Conservation (phyloP, 2,113 vertebrate genomes). For the Corythornis vintsioides region DNA sequence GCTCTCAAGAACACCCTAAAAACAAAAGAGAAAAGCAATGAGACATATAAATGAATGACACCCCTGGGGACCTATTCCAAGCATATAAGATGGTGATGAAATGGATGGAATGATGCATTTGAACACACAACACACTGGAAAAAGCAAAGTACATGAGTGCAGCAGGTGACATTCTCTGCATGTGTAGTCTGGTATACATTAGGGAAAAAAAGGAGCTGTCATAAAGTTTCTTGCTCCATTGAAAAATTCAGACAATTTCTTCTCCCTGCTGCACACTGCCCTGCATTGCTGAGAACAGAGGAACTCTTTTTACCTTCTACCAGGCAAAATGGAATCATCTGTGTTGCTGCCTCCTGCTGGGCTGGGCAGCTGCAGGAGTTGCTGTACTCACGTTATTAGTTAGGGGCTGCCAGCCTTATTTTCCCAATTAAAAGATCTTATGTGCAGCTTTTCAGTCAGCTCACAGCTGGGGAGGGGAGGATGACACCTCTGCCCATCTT, state of each 20-base stretch:
- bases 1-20: constrained; percentile 92
- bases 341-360: background rate
- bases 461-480: background rate
- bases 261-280: background rate
- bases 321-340: background rate
- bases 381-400: background rate
- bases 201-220: background rate
- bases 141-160: background rate
- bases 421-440: background rate
- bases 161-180: background rate
- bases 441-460: background rate
- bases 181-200: background rate
- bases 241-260: background rate
- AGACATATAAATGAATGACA: background rate
- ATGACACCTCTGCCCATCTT: background rate
- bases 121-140: background rate
- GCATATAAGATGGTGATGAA: rapidly evolving
- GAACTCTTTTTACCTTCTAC: background rate
- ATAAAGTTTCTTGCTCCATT: background rate
- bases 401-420: background rate
- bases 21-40: background rate
- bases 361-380: background rate
- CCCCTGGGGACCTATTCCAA: background rate
- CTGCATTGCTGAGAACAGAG: background rate
- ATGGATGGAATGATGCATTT: background rate